Base-by-base conservation (phyloP, 2,888 invertebrate species). In the Campopleginae sp. region DNA sequence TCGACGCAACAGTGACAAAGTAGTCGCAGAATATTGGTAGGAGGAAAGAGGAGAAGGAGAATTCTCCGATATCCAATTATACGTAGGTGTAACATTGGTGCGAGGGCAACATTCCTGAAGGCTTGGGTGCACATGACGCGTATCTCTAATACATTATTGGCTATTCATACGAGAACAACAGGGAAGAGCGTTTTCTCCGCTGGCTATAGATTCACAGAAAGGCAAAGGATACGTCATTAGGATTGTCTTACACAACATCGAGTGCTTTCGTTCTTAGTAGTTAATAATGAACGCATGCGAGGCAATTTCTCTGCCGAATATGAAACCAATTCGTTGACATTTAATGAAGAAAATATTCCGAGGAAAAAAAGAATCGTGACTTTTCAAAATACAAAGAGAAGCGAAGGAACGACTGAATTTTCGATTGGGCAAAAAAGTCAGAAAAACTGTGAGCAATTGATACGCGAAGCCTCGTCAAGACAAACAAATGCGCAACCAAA, bases 51-150 rank as follows among this genome's bases (percentile, higher is more conserved):
- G 66, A 75, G 66, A 66, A 14, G 44, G 10, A 51, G 27, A 51
- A 75, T 61, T 81, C 70, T 76, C 81, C 68, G 58, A 63, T 81
- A 70, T 81, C 75, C 75, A 81, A 76, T 81, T 70, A 81, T 70
- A 44, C 61, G 46, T 76, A 33, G 68, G 75, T 54, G 66, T 38
- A 66, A 77, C 14, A 38, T 65, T 38, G 65, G 61, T 10, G n/a
- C 19, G 74, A 74, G 61, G 63, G 33, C 46, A 76, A 48, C 63
- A 63, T 76, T 76, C 46, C 63, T 38, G 12, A 38, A 27, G 58
- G 27, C 58, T 76, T 33, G 65, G 8, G n/a, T 31, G 42, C 27
- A 74, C 42, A 23, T 65, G 19, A 33, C 54, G 19, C 14, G 14
- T 23, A 54, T 46, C 46, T 54, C 17, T 44, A 38, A 0, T 17